Conservation (phyloP, 1,140 invertebrate species). For the Cheumatopsyche charites region DNA sequence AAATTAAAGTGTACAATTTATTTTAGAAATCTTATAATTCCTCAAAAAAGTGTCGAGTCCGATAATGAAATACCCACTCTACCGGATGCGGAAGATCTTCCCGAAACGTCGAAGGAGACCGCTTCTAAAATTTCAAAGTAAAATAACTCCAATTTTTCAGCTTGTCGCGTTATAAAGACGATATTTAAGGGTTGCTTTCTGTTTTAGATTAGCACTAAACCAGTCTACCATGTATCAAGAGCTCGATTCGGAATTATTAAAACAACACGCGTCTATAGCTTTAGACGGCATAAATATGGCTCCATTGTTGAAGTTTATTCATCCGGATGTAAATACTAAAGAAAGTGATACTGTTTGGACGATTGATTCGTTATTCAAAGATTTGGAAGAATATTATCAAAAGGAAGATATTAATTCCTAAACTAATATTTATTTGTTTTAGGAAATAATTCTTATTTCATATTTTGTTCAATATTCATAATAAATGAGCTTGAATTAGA, state of each 20-base stretch:
- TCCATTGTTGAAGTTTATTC: constrained; percentile 42
- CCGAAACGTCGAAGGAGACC: constrained; percentile 39
- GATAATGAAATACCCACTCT: constrained; percentile 44
- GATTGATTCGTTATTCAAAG: constrained; percentile 43
- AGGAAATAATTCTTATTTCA: too few relatives aligned
- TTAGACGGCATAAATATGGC: constrained; percentile 42
- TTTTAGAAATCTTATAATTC: constrained; percentile 38
- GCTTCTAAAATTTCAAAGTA: constrained; percentile 15
- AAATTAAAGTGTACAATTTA: background rate
- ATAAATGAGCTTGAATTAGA: too few relatives aligned
- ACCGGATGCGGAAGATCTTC: constrained; percentile 44
- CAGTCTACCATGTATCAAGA: constrained; percentile 43
- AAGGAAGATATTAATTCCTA: constrained; percentile 35
- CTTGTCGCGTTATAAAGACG: background rate
- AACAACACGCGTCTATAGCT: constrained; percentile 40
- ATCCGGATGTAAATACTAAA: constrained; percentile 43
- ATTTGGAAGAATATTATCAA: constrained; percentile 41
- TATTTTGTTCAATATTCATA: too few relatives aligned
- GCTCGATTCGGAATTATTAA: constrained; percentile 45
- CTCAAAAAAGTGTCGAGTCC: constrained; percentile 35
- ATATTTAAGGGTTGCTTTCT: background rate
- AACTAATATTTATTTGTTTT: too few relatives aligned
- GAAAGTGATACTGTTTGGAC: constrained; percentile 43
- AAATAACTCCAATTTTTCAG: background rate
- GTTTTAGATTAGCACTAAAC: constrained; percentile 38